A percentile compares a stretch with the other conserved stretches of the same genome.
phyloP scores from a whole-genome alignment of 2,797 vertebrate species.

The Labroides dimidiatus region DNA sequence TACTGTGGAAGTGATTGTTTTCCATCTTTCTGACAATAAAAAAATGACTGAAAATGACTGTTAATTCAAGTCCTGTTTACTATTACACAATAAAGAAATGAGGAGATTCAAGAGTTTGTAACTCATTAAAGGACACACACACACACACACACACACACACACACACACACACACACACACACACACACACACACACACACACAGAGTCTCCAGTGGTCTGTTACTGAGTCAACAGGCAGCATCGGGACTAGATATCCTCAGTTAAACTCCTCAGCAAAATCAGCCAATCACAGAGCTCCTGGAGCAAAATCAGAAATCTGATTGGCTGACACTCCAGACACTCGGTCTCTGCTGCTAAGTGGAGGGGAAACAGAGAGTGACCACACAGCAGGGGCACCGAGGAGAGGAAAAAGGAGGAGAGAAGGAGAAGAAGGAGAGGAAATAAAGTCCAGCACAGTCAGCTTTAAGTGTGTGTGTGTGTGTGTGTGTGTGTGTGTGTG shows the following conservation, averaged over 20 bases:
- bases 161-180: constrained; percentile 24
- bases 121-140: too few species aligned
- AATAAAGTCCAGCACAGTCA: constrained; percentile 21
- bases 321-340: constrained; percentile 54
- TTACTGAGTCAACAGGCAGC: constrained; percentile 64
- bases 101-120: too few species aligned
- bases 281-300: constrained; percentile 51
- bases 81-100: too few species aligned
- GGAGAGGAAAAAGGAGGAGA: too few species aligned
- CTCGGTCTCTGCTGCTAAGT: constrained; percentile 53
- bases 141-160: neutral
- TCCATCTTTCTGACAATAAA: too few species aligned
- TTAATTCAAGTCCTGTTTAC: too few species aligned
- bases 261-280: constrained; percentile 31
- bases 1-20: too few species aligned
- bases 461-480: constrained; percentile 1
- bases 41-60: too few species aligned
- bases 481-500: constrained; percentile 24
- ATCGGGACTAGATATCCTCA: constrained; percentile 40
- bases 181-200: constrained; percentile 25
- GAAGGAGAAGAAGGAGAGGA: neutral
- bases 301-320: constrained; percentile 20
- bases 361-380: constrained; percentile 53
- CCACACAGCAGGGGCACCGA: constrained; percentile 54
- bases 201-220: constrained; percentile 9